These are phyloP conservation scores for Petrocephalus schoutedeni DNA, from an alignment of 2,797 vertebrate species.

Conservation along the genomic window DNA sequence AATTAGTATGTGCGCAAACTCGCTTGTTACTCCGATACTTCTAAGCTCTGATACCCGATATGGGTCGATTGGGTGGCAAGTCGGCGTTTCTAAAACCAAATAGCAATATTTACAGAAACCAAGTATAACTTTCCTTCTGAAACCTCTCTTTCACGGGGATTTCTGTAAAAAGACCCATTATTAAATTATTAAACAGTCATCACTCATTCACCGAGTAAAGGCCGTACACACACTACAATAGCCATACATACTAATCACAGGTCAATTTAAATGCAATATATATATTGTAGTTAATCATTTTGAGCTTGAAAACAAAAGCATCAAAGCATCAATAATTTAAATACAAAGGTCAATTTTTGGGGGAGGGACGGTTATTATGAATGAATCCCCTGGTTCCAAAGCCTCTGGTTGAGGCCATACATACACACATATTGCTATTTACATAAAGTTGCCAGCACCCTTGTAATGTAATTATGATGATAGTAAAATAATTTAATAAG, in stretches of 20 bases:
- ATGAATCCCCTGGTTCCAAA: not conserved
- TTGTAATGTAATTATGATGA: no score
- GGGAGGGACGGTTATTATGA: not conserved
- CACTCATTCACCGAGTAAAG: not conserved
- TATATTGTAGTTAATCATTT: not conserved
- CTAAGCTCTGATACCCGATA: not conserved
- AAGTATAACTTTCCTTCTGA: not conserved
- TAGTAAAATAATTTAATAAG: no score
- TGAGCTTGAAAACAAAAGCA: not conserved
- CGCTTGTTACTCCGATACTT: not conserved
- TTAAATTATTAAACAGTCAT: not conserved
- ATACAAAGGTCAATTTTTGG: not conserved
- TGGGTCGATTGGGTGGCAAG: not conserved
- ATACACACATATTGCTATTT: not conserved
- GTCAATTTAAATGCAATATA: not conserved
- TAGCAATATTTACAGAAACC: slow-evolving; percentile 5
- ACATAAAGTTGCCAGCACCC: no score
- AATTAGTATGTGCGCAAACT: not conserved
- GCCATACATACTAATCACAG: not conserved
- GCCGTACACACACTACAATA: not conserved
- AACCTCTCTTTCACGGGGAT: not conserved
- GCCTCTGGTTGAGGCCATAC: not conserved
- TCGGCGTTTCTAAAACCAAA: not conserved
- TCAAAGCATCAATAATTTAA: not conserved
- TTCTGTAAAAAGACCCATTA: slow-evolving; percentile 4